A percentile compares a stretch with the other conserved stretches of the same genome.
These are phyloP conservation scores for Netelia fuscicornis DNA, from an alignment of 2,888 invertebrate species.

Conservation along the genomic window DNA sequence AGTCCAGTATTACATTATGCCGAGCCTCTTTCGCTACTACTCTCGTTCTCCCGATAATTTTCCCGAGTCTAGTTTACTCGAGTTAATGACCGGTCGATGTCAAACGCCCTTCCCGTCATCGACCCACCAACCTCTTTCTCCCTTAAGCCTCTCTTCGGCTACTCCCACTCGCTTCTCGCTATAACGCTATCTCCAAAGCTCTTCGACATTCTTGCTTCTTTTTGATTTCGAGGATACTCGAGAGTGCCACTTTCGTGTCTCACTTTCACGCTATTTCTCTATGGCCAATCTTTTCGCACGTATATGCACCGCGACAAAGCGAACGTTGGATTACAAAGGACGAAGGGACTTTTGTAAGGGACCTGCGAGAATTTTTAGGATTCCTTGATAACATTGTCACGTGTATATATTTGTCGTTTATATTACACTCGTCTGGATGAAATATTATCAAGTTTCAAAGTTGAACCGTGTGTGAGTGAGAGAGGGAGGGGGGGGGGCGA, in stretches of 20 bases:
- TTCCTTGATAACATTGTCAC: too few relatives aligned
- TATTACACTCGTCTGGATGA: too few relatives aligned
- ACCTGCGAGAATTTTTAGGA: not conserved
- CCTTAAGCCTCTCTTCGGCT: conserved; percentile 3
- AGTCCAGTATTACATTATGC: conserved; percentile 49
- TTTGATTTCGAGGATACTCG: conserved; percentile 25
- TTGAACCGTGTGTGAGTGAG: too few relatives aligned
- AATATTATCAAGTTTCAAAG: too few relatives aligned
- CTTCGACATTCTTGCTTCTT: not conserved
- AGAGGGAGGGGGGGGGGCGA: not conserved
- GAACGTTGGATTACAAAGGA: conserved; percentile 12
- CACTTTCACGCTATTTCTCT: not conserved
- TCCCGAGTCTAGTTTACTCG: not conserved
- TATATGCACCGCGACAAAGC: not conserved
- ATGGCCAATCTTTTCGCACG: not conserved
- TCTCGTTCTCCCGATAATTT: not conserved
- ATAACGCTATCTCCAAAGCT: not conserved
- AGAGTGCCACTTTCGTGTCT: conserved; percentile 20
- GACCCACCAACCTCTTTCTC: not conserved
- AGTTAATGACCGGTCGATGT: conserved; percentile 40
- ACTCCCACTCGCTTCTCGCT: conserved; percentile 13
- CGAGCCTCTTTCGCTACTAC: conserved; percentile 25
- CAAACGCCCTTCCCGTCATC: not conserved
- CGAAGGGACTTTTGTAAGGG: not conserved
- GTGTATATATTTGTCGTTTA: too few relatives aligned